Evolutionary conservation across 1,140 invertebrate genomes (phyloP), one percentile per base, ranked within the genome.

Genomic region (Dendroctonus valens): DNA sequence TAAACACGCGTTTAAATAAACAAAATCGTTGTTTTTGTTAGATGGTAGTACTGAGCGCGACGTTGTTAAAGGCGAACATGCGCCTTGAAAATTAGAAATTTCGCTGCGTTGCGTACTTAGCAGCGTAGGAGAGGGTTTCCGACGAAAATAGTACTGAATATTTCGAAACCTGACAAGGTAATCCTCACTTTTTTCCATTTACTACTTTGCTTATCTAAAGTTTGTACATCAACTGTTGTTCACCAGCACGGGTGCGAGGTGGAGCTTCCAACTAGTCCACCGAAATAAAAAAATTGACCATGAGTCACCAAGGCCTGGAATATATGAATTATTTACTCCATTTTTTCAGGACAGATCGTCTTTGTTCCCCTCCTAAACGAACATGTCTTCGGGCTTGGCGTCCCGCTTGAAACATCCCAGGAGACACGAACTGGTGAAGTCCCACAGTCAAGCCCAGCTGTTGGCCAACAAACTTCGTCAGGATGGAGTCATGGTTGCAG

Each of bases 401-500:
- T 72, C 77, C 38, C 74, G 76, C 44, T 63, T 79, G 48, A 77
- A 76, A 70, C 70, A 76, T 62, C 73, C 75, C 40, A 78, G 76
- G 64, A 77, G 77, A 68, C 74, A 76, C 51, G 77, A 79, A 67
- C 62, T 79, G 49, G 64, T 74, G 37, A 79, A 78, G 65, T 78
- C 76, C 0, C 77, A 77, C 50, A 77, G 75, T 70, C 77, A 78
- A 62, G 75, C 75, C 12, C 77, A 78, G 65, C 69, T 78, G 58
- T 70, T 79, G 39, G 76, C 76, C 5, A 78, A 73, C 59, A 78
- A 78, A 68, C 55, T 79, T 11, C 67, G 75, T 61, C 76, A 78
- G 69, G 77, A 79, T 76, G 77, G 77, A 39, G 69, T 76, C n/a
- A 72, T 79, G 69, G 62, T 65, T n/a, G 76, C 76, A 72, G 77